phyloP scores from a whole-genome alignment of 2,888 invertebrate genomes.

The Panopea generosa region DNA sequence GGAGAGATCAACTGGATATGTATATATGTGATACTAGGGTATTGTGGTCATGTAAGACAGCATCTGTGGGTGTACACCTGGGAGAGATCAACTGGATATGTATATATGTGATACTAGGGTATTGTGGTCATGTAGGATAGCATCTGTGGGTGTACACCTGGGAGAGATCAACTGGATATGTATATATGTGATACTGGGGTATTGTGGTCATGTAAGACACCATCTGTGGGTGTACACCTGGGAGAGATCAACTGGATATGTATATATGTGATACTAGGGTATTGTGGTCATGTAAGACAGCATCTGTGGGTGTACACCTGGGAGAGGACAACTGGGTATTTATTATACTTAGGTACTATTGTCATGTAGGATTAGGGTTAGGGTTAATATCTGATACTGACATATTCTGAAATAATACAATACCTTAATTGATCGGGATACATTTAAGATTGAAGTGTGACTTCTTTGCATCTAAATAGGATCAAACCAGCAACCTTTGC shows the following conservation, averaged over 20 bases:
- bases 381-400: too few species aligned
- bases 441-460: too few species aligned
- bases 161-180: constrained; percentile 44
- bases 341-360: too few species aligned
- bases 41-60: background rate
- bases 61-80: background rate
- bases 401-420: too few species aligned
- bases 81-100: constrained; percentile 41
- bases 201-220: constrained; percentile 52
- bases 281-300: constrained; percentile 52
- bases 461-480: too few species aligned
- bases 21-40: background rate
- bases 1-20: too few species aligned
- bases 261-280: constrained; percentile 18
- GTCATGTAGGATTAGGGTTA: too few species aligned
- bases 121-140: constrained; percentile 52
- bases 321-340: too few species aligned
- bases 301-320: constrained; percentile 37
- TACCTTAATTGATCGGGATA: too few species aligned
- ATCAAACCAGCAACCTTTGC: too few species aligned
- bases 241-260: constrained; percentile 42
- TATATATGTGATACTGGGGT: constrained; percentile 17
- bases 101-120: constrained; percentile 41
- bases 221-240: constrained; percentile 39
- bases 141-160: constrained; percentile 41